Conservation (phyloP, 2,113 vertebrate genomes). For the Nematolebias whitei region DNA sequence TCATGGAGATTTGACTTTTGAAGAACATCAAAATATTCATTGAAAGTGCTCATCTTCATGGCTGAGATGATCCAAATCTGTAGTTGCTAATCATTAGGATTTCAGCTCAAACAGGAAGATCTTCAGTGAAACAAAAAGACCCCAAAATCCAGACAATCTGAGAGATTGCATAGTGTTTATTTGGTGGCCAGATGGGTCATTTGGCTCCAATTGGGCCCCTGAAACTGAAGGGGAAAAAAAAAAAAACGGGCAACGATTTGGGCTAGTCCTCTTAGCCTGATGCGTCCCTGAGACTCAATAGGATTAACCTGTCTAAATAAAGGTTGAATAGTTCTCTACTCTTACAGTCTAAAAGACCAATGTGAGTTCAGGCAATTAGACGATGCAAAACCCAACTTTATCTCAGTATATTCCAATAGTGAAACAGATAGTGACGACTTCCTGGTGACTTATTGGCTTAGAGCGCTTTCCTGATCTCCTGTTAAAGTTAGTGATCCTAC, state of each 20-base stretch:
- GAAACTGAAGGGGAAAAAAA: slow-evolving; percentile 63
- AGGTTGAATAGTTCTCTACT: no score
- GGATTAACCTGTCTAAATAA: no score
- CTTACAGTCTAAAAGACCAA: slow-evolving; percentile 58
- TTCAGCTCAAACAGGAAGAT: slow-evolving; percentile 63
- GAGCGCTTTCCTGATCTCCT: slow-evolving; percentile 17
- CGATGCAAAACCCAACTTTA: slow-evolving; percentile 25
- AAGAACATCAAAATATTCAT: slow-evolving; percentile 35
- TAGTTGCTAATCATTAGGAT: slow-evolving; percentile 60
- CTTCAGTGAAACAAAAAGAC: slow-evolving; percentile 58
- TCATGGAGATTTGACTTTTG: slow-evolving; percentile 42
- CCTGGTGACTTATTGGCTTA: slow-evolving; percentile 38
- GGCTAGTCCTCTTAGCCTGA: slow-evolving; percentile 68
- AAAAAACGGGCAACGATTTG: slow-evolving; percentile 69
- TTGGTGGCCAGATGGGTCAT: slow-evolving; percentile 58
- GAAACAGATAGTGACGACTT: slow-evolving; percentile 46
- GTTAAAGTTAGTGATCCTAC: slow-evolving; percentile 25
- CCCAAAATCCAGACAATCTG: slow-evolving; percentile 54
- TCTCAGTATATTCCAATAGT: slow-evolving; percentile 48
- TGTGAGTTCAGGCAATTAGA: slow-evolving; percentile 33
- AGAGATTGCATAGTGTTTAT: slow-evolving; percentile 66
- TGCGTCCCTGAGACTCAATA: no score
- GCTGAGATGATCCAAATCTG: slow-evolving; percentile 48
- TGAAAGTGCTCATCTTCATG: slow-evolving; percentile 48
- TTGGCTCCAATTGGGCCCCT: slow-evolving; percentile 61